Conservation (phyloP, 2,113 vertebrate species). For the Crotalus helleri region DNA sequence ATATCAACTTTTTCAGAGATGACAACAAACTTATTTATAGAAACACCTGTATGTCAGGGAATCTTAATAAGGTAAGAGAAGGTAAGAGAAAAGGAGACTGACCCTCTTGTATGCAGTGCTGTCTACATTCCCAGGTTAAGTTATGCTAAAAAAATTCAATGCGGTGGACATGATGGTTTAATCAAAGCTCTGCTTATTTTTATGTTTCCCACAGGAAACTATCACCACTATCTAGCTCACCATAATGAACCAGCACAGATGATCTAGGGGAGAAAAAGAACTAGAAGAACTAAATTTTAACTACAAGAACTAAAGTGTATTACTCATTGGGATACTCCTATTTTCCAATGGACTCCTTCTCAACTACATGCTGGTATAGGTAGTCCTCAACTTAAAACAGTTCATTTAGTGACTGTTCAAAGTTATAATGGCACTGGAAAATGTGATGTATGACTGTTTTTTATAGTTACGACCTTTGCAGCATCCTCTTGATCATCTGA, state of each 20-base stretch:
- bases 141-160: background rate
- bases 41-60: background rate
- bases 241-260: background rate
- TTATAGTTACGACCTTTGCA: background rate
- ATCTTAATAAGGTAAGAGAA: background rate
- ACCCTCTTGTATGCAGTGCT: background rate
- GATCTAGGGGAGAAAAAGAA: background rate
- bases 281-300: background rate
- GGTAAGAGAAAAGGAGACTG: background rate
- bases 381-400: background rate
- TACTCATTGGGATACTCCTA: background rate
- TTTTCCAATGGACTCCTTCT: background rate
- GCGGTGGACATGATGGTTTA: background rate
- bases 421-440: background rate
- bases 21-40: background rate
- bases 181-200: background rate
- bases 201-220: too few relatives aligned
- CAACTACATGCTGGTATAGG: background rate
- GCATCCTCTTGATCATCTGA: background rate
- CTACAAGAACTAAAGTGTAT: background rate
- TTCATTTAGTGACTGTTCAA: background rate
- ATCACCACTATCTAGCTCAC: background rate
- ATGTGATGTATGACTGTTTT: background rate
- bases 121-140: background rate
- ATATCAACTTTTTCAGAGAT: background rate